A percentile compares a stretch with the other conserved stretches of the same genome.
Evolutionary conservation across 2,888 invertebrate species (phyloP).

Genomic region (Lepidochitona cinerea): DNA sequence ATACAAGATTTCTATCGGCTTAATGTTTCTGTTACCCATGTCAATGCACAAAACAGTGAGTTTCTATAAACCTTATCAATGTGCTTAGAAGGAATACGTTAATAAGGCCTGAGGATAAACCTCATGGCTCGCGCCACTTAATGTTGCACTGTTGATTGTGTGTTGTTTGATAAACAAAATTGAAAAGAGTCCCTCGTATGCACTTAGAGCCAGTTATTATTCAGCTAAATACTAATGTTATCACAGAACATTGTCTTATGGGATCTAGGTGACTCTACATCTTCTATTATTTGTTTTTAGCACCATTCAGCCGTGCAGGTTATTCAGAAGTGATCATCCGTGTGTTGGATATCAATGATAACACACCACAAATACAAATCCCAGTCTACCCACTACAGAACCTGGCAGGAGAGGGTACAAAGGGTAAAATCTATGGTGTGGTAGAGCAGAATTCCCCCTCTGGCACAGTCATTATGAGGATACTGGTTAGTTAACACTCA

Average conservation of each 20-base stretch:
- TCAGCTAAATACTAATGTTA: no score
- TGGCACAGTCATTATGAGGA: background rate
- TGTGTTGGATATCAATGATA: conserved; percentile 7
- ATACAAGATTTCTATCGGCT: background rate
- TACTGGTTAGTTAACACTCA: background rate
- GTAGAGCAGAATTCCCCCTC: background rate
- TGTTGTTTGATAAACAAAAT: no score
- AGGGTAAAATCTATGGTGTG: background rate
- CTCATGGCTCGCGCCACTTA: no score
- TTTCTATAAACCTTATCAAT: no score
- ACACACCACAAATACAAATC: background rate
- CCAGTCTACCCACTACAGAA: conserved; percentile 1
- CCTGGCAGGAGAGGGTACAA: background rate
- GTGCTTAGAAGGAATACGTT: no score
- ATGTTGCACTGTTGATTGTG: no score
- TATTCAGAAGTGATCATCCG: background rate
- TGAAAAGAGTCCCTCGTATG: no score
- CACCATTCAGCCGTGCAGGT: background rate
- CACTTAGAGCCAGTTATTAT: no score
- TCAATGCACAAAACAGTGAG: background rate
- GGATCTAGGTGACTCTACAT: no score
- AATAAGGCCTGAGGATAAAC: no score
- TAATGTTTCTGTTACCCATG: conserved; percentile 1
- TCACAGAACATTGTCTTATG: no score
- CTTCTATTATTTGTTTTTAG: background rate